Evolutionary conservation across 2,888 invertebrate genomes (phyloP).

Genomic region (Enoplolaimus lenunculus): DNA sequence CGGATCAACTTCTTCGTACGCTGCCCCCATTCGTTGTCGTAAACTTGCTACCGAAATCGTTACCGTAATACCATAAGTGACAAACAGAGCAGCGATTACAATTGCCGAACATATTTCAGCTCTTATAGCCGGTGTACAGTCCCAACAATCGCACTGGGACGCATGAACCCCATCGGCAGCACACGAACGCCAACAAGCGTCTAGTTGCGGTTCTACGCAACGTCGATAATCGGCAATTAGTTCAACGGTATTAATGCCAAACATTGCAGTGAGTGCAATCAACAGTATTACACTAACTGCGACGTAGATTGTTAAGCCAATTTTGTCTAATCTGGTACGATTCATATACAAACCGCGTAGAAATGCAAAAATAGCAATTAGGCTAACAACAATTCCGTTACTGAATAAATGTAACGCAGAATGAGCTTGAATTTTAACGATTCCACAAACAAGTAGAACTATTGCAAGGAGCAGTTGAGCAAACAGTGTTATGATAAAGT

Average conservation of each 20-base stretch:
- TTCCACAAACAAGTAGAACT: constrained; percentile 4
- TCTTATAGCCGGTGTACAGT: background rate
- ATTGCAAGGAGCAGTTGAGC: constrained; percentile 3
- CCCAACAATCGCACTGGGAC: background rate
- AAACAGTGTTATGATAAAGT: background rate
- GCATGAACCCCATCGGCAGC: background rate
- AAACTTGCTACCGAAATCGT: background rate
- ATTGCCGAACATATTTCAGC: background rate
- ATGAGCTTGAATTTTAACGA: constrained; percentile 2
- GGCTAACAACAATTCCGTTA: constrained; percentile 8
- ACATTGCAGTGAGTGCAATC: background rate
- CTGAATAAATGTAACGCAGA: constrained; percentile 4
- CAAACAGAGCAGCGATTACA: background rate
- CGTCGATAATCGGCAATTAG: background rate
- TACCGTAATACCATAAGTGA: background rate
- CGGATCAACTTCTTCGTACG: background rate
- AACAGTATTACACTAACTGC: background rate
- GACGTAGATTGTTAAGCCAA: background rate
- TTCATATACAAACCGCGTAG: constrained; percentile 12
- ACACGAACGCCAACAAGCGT: background rate
- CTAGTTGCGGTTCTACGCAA: background rate
- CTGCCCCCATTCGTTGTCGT: background rate
- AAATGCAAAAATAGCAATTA: background rate
- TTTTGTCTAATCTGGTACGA: background rate
- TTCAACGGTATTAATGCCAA: background rate